phyloP scores from a whole-genome alignment of 2,113 vertebrate genomes.

The Cairina moschata region DNA sequence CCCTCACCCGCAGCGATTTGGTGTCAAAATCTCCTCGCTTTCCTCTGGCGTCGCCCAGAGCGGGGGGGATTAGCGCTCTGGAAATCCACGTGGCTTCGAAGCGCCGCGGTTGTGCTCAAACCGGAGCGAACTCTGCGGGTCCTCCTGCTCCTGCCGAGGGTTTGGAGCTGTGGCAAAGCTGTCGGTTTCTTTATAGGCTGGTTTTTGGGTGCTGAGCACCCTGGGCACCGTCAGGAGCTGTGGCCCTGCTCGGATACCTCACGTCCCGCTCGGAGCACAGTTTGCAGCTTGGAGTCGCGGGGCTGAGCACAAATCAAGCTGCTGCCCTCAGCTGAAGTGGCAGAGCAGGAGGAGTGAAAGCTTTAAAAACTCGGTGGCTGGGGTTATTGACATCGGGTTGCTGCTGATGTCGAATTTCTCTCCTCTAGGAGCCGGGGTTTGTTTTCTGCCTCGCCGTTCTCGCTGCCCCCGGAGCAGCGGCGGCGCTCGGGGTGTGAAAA shows the following conservation, averaged over 20 bases:
- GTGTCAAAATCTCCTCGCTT: background rate
- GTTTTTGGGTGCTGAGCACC: fast-evolving
- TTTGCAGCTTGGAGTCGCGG: fast-evolving
- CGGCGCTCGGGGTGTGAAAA: too few species aligned
- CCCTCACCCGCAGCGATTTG: fast-evolving
- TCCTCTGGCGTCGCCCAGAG: fast-evolving
- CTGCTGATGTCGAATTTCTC: fast-evolving
- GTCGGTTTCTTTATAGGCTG: fast-evolving
- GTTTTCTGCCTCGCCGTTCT: fast-evolving
- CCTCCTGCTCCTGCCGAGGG: background rate
- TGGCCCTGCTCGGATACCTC: too few species aligned
- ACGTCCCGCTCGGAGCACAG: background rate
- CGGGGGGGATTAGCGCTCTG: background rate
- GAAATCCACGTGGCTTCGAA: background rate
- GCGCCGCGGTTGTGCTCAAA: fast-evolving
- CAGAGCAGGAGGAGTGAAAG: fast-evolving
- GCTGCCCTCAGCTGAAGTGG: fast-evolving
- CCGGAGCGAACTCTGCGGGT: background rate
- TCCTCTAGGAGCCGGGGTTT: background rate
- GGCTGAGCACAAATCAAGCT: fast-evolving
- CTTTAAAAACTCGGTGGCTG: fast-evolving
- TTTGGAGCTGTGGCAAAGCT: too few species aligned
- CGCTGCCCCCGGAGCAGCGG: too few species aligned
- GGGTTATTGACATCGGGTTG: fast-evolving
- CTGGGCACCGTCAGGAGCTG: fast-evolving